phyloP scores from a whole-genome alignment of 2,113 vertebrate species.

The Ifrita kowaldi region DNA sequence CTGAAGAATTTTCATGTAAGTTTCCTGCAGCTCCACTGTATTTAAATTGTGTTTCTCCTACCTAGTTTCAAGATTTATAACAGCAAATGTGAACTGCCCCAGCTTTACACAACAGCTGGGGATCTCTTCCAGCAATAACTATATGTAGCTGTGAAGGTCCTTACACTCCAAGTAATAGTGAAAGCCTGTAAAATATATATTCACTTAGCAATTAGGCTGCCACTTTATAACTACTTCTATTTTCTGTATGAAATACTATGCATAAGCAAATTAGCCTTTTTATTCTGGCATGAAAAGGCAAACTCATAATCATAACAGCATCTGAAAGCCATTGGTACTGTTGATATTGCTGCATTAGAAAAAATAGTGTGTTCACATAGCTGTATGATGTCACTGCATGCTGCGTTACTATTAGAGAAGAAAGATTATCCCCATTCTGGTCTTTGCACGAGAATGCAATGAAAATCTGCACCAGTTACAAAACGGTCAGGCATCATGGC shows the following conservation, averaged over 20 bases:
- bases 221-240: slow-evolving; percentile 51
- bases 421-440: slow-evolving; percentile 42
- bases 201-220: slow-evolving; percentile 9
- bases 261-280: slow-evolving; percentile 44
- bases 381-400: slow-evolving; percentile 66
- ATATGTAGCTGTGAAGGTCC: slow-evolving; percentile 42
- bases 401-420: slow-evolving; percentile 43
- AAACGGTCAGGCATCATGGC: not conserved
- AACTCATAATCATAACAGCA: slow-evolving; percentile 50
- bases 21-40: not conserved
- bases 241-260: slow-evolving; percentile 38
- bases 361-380: slow-evolving; percentile 60
- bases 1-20: not conserved
- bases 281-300: slow-evolving; percentile 58
- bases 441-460: slow-evolving; percentile 49
- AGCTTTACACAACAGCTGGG: not conserved
- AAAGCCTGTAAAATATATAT: slow-evolving; percentile 32
- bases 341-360: slow-evolving; percentile 63
- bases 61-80: not conserved
- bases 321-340: slow-evolving; percentile 60
- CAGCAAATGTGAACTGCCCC: not conserved
- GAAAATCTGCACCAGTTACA: slow-evolving; percentile 21
- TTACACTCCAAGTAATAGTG: slow-evolving; percentile 26
- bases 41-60: slow-evolving; percentile 15
- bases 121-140: not conserved